Base-by-base conservation (phyloP, 2,888 invertebrate species). In the Folsomia candida region DNA sequence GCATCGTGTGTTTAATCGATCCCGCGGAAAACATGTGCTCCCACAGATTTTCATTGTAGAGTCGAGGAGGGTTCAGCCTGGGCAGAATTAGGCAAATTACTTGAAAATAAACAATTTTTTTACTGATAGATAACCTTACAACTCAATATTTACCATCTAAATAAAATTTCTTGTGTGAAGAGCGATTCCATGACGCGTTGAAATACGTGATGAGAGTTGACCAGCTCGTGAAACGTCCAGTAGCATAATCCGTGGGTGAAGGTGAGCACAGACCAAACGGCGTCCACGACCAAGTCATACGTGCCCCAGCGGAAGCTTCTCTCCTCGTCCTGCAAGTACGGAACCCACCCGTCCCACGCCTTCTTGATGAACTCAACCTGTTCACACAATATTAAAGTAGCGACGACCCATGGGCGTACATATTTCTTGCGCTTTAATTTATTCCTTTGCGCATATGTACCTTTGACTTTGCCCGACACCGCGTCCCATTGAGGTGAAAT, bases 1-100 rank as follows among this genome's bases (percentile, higher is more conserved):
- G 24, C 72, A 78, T 67, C 1, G 75, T 60, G 20, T 51, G 67
- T 24, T 67, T 71, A 1, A 72, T 70, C 18, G 47, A 47, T 28
- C 63, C 70, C 1, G 68, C 57, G 2, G 74, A 69, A 24, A 75
- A 71, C n/a, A 75, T 64, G 58, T 76, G 67, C 54, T 76, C 75
- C 78, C 78, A 78, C 22, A 75, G 51, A n/a, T 67, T 63, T 2
- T 71, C 72, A 24, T 75, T 51, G n/a, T 60, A 47, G 1, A 76
- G 47, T 22, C 28, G 26, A 14, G 65, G 67, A 2, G 76, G 74
- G 20, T 65, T 47, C 22, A 47, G 62, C 72, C 74, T 74, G 26
- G 4, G 47, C 9, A 47, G 18, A 47, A 47, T 47, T 47, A 18
- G 18, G 9, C 9, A 9, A 11, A 11, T 11, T 47, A 47, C 9